Base-by-base conservation (phyloP, 2,797 vertebrate genomes). In the Scleropages formosus region DNA sequence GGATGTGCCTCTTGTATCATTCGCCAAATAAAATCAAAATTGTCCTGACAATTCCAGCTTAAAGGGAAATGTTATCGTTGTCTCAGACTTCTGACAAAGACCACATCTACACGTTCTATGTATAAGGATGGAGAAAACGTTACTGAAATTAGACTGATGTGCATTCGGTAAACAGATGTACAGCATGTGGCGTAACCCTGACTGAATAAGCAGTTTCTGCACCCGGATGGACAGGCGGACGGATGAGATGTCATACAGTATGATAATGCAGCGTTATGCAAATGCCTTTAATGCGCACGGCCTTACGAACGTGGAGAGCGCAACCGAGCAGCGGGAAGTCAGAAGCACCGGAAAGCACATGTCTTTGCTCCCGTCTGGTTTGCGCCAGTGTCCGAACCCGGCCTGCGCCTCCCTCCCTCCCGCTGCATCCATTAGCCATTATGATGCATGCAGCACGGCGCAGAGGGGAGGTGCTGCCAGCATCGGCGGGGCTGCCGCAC, bases 401-500 rank as follows among this genome's bases (percentile, higher is more conserved):
- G 53, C 11, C 11, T 56, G 53, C 10, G 3, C 53, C 18, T 80
- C 80, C 82, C 85, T 80, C 80, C 82, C 85, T 80, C 77, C 73
- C 83, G 84, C 81, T 76, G 83, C 74, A 77, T 79, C 79, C 86
- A 81, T 87, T 82, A 84, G 87, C 86, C 80, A 82, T 86, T 89
- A 86, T 85, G 82, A 83, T 86, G 82, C 86, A 85, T 84, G 81
- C 79, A 39, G 80, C 82, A 86, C 84, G 80, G 80, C 85, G 70
- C 72, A 26, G 69, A 70, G 66, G 61, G 84, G 85, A 82, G 83
- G 75, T 78, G 80, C 84, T 75, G 78, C 81, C 64, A 81, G 76
- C 77, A 83, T 82, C 89, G 82, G 76, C 88, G 90, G 91, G 90
- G 86, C 87, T 90, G 87, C 89, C 88, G 90, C 92, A 90, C 85